These are phyloP conservation scores for Oryctolagus cuniculus DNA, from an alignment of 2,113 vertebrate species.

Conservation along the genomic window DNA sequence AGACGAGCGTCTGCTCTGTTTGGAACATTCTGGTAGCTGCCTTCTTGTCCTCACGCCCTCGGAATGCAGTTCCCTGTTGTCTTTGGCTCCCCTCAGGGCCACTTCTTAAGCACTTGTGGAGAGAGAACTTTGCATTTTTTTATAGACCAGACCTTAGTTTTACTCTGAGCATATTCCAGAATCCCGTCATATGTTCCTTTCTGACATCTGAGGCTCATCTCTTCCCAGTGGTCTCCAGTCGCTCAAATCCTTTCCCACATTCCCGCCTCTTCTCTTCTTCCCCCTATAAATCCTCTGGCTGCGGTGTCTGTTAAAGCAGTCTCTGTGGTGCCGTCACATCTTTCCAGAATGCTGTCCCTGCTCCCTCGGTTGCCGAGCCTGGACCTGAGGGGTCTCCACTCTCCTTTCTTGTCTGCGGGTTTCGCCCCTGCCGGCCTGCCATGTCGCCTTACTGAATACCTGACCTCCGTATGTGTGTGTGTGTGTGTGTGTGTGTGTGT, in stretches of 20 bases:
- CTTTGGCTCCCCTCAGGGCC: constrained; percentile 67
- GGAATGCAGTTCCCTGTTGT: constrained; percentile 76
- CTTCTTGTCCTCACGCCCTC: constrained; percentile 58
- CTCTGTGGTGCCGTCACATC: constrained; percentile 16
- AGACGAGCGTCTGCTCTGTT: constrained; percentile 55
- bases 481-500: too few relatives aligned
- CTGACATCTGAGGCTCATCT: constrained; percentile 80
- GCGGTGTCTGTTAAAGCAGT: constrained; percentile 72
- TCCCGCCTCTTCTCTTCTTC: constrained; percentile 15
- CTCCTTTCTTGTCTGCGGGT: constrained; percentile 19
- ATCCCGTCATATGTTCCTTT: constrained; percentile 82
- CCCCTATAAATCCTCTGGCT: constrained; percentile 15
- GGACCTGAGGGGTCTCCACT: neutral
- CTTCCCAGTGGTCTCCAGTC: constrained; percentile 68
- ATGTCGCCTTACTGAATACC: constrained; percentile 60
- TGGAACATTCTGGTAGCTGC: constrained; percentile 74
- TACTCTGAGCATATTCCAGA: constrained; percentile 71
- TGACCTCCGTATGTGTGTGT: constrained; percentile 33
- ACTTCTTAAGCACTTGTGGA: constrained; percentile 63
- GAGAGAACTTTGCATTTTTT: constrained; percentile 59
- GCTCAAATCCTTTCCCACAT: constrained; percentile 53
- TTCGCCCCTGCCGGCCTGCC: neutral
- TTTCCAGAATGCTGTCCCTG: constrained; percentile 28
- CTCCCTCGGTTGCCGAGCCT: constrained; percentile 29
- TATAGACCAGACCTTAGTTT: constrained; percentile 69